phyloP scores from a whole-genome alignment of 2,888 invertebrate species.

The Pseudococcus viburni region DNA sequence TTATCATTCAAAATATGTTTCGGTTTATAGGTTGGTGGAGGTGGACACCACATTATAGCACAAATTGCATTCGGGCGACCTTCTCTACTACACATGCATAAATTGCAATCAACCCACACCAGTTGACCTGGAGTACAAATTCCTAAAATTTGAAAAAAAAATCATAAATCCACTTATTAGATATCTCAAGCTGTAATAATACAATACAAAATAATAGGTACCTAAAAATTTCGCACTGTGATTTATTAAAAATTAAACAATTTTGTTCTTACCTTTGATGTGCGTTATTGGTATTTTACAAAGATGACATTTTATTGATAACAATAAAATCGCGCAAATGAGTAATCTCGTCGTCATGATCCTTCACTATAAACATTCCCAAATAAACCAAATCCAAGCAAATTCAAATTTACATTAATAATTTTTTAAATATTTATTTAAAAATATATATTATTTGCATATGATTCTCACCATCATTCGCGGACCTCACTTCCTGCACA shows the following conservation, averaged over 20 bases:
- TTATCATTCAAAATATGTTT: slow-evolving; percentile 54
- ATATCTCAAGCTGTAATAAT: background rate
- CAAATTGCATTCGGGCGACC: slow-evolving; percentile 69
- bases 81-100: slow-evolving; percentile 69
- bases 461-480: background rate
- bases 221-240: background rate
- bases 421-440: background rate
- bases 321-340: slow-evolving; percentile 10
- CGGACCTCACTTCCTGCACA: background rate
- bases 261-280: slow-evolving; percentile 26
- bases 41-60: slow-evolving; percentile 69
- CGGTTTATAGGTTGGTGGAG: slow-evolving; percentile 64
- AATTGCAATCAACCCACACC: slow-evolving; percentile 69
- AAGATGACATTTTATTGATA: slow-evolving; percentile 48
- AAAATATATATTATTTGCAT: background rate
- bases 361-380: background rate
- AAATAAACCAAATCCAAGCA: background rate
- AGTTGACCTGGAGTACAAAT: slow-evolving; percentile 69
- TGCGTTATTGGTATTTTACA: slow-evolving; percentile 63
- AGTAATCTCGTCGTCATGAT: slow-evolving; percentile 49
- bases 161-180: too few species aligned
- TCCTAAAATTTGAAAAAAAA: slow-evolving; percentile 66
- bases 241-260: background rate
- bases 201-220: background rate
- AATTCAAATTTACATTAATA: background rate